These are phyloP conservation scores for Campoplex capitator DNA, from an alignment of 2,888 invertebrate genomes.

Conservation along the genomic window DNA sequence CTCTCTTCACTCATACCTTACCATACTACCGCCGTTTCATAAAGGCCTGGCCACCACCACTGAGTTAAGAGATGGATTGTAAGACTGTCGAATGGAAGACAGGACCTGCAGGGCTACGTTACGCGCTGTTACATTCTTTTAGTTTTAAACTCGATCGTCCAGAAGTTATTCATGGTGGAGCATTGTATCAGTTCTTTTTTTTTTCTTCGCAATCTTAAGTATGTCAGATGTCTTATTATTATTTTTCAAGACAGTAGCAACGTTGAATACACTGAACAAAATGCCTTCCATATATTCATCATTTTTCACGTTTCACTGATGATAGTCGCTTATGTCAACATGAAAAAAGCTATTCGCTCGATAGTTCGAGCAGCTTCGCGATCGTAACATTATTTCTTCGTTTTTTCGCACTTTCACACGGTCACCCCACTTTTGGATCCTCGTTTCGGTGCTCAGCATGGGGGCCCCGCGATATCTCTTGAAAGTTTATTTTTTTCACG, in stretches of 20 bases:
- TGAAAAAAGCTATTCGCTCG: slow-evolving; percentile 69
- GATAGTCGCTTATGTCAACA: background rate
- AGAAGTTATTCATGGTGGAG: slow-evolving; percentile 55
- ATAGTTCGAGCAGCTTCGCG: slow-evolving; percentile 74
- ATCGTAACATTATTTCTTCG: slow-evolving; percentile 66
- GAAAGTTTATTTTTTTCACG: slow-evolving; percentile 47
- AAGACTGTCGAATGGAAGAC: slow-evolving; percentile 44
- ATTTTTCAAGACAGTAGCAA: slow-evolving; percentile 19
- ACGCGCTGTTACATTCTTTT: slow-evolving; percentile 57
- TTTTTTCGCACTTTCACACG: slow-evolving; percentile 47
- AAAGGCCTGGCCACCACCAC: slow-evolving; percentile 5
- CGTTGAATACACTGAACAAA: background rate
- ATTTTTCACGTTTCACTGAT: background rate
- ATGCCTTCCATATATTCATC: background rate
- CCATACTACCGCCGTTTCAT: slow-evolving; percentile 29
- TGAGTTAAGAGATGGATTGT: slow-evolving; percentile 15
- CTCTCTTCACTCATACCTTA: slow-evolving; percentile 35
- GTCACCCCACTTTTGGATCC: slow-evolving; percentile 41
- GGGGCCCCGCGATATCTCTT: slow-evolving; percentile 27
- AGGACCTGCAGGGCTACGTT: slow-evolving; percentile 55
- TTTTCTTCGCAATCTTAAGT: slow-evolving; percentile 47
- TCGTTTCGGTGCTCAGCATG: slow-evolving; percentile 56
- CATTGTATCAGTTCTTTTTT: slow-evolving; percentile 54
- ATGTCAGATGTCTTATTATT: slow-evolving; percentile 26
- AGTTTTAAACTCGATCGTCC: slow-evolving; percentile 46